Evolutionary conservation across 2,888 invertebrate genomes (phyloP), one percentile per base, ranked within the genome.

Genomic region (Chaetogeoica ovagalla): DNA sequence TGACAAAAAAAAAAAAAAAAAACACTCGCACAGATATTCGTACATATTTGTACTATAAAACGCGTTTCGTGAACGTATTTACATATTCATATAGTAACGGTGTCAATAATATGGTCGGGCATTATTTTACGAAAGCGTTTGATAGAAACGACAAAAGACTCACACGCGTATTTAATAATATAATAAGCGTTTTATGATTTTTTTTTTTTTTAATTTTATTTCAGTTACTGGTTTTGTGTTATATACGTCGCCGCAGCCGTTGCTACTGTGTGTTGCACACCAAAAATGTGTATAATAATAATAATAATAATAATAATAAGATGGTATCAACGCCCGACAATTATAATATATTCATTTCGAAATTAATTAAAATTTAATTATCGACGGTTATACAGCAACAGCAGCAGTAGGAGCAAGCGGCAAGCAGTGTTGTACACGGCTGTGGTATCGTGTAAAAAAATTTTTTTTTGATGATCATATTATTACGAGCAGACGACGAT

Each of bases 291-390:
- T 43, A 43, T 43, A 43, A 43, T 43, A 43, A 43, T 43, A 43
- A 39, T 39, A 39, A 39, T 39, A 39, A 39, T 39, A 39, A 43
- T 43, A 57, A 59, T 19, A 66, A 75, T 48, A 66, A 13, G 75
- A 76, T 68, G 68, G 75, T 68, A 76, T 76, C 75, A 68, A 76
- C 75, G 66, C 66, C 68, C 39, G 43, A 76, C 48, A 59, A 68
- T 76, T 73, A 76, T 68, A 76, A 66, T 76, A 76, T 59, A 59
- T 76, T 76, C 66, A 15, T 76, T 68, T 59, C 11, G 11, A 74
- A 74, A 76, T 76, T 76, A 76, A 76, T 76, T 76, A 76, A 76
- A 76, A 76, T 76, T 76, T 76, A 76, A 76, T 76, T 76, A 68
- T 76, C 30, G 66, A 30, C 68, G 43, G 43, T 43, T 9, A 43